These are phyloP conservation scores for Delichon dasypus DNA, from an alignment of 2,797 vertebrate species.

Conservation along the genomic window DNA sequence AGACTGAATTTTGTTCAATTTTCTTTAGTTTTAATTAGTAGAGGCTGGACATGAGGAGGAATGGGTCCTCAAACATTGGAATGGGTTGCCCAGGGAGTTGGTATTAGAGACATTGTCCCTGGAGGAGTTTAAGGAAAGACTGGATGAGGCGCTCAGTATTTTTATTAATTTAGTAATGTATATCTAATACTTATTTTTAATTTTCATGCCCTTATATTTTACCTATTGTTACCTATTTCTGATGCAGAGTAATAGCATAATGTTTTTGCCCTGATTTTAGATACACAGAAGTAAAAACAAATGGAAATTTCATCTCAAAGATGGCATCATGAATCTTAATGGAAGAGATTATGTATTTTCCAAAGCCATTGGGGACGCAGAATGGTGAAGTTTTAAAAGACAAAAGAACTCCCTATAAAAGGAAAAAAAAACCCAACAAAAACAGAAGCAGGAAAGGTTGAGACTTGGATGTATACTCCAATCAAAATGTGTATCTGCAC, in stretches of 20 bases:
- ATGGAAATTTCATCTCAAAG: conserved; percentile 99
- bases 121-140: not conserved
- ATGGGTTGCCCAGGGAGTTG: not conserved
- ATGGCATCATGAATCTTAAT: conserved; percentile 99
- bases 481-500: conserved; percentile 77
- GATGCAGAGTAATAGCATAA: not conserved
- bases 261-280: conserved; percentile 71
- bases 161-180: not conserved
- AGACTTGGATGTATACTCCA: conserved; percentile 73
- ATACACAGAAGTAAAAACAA: conserved; percentile 99
- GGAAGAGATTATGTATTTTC: conserved; percentile 99
- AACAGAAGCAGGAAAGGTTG: conserved; percentile 67
- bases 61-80: not conserved
- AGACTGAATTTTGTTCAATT: not conserved
- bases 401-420: conserved; percentile 57
- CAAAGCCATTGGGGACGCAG: conserved; percentile 99
- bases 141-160: not conserved
- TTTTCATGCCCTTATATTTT: not conserved
- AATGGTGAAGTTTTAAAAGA: conserved; percentile 90
- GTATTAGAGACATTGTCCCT: not conserved
- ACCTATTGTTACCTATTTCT: not conserved
- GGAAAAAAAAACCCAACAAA: conserved; percentile 27
- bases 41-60: not conserved
- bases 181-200: not conserved
- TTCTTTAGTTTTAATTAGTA: not conserved